These are phyloP conservation scores for Staurois parvus DNA, from an alignment of 2,797 vertebrate genomes.

Conservation along the genomic window DNA sequence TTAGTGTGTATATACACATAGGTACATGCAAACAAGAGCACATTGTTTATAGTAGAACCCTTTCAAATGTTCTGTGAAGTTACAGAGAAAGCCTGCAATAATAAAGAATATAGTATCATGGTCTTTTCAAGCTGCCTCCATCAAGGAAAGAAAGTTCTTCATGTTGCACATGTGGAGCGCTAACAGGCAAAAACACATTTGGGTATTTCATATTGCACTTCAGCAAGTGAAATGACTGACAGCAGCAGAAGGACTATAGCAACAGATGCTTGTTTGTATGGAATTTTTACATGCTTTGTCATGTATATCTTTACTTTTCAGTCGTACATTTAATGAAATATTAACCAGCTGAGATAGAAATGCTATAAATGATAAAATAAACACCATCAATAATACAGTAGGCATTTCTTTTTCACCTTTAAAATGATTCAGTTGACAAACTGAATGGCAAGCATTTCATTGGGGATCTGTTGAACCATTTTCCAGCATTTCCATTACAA, in stretches of 20 bases:
- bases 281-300: constrained; percentile 25
- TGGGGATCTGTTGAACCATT: no score
- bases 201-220: neutral
- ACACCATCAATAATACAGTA: neutral
- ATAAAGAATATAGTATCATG: no score
- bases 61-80: no score
- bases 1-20: no score
- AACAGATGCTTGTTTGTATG: constrained; percentile 25
- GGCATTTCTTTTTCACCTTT: constrained; percentile 14
- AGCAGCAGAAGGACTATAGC: neutral
- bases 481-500: no score
- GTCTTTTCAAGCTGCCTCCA: neutral
- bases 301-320: constrained; percentile 25
- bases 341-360: constrained; percentile 20
- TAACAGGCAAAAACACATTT: constrained; percentile 2
- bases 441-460: no score
- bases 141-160: neutral
- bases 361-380: constrained; percentile 20
- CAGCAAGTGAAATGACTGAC: constrained; percentile 6
- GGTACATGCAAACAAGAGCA: no score
- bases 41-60: no score
- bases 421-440: constrained; percentile 6
- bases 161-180: neutral
- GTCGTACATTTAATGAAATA: constrained; percentile 38
- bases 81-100: no score